Conservation (phyloP, 2,113 vertebrate genomes). For the Etheostoma cragini region DNA sequence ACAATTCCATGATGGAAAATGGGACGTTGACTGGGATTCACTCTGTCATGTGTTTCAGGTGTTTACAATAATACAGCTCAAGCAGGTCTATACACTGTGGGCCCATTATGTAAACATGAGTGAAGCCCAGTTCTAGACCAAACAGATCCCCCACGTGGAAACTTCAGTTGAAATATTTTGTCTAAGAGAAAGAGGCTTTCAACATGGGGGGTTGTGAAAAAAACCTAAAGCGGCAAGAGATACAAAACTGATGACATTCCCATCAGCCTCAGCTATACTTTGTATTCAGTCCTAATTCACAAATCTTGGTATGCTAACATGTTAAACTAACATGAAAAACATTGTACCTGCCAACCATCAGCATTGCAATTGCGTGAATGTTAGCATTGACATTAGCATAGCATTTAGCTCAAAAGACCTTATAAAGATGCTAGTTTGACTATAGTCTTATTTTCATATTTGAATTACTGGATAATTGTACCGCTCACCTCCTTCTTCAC, state of each 20-base stretch:
- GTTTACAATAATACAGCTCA: conserved; percentile 62
- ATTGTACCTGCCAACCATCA: background rate
- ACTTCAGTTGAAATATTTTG: conserved; percentile 42
- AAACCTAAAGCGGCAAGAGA: background rate
- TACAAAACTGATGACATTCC: background rate
- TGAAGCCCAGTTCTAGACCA: conserved; percentile 36
- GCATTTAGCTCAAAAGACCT: background rate
- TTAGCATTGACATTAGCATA: background rate
- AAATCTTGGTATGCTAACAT: background rate
- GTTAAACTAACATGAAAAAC: background rate
- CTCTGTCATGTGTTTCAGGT: conserved; percentile 60
- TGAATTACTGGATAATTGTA: background rate
- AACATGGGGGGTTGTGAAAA: background rate
- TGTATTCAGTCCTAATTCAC: background rate
- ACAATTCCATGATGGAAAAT: conserved; percentile 74
- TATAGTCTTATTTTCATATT: background rate
- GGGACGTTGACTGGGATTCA: conserved; percentile 34
- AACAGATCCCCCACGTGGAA: conserved; percentile 54
- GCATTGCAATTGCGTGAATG: background rate
- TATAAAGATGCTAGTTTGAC: background rate
- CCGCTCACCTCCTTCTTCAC: background rate
- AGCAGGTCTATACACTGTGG: conserved; percentile 34
- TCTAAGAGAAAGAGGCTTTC: background rate
- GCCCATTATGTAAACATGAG: conserved; percentile 30
- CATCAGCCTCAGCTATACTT: background rate